Conservation (phyloP, 1,140 invertebrate genomes). For the Mizuhopecten yessoensis region DNA sequence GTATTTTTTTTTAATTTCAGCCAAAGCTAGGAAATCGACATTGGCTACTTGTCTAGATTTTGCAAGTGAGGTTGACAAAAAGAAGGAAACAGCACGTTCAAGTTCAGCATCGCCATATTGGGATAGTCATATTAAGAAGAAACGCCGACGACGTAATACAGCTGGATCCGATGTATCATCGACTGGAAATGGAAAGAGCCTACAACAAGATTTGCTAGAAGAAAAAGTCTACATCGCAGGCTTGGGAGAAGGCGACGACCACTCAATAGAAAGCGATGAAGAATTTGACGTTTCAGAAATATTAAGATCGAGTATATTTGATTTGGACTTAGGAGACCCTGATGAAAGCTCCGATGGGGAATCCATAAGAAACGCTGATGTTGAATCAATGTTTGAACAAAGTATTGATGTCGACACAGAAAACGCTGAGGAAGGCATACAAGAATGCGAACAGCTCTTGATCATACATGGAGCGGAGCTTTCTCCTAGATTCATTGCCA, state of each 20-base stretch:
- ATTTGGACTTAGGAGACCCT: not conserved
- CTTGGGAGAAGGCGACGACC: conserved; percentile 36
- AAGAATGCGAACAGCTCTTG: conserved; percentile 42
- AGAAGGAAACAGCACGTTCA: not conserved
- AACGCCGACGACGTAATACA: conserved; percentile 41
- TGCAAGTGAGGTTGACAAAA: not conserved
- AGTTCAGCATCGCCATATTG: not conserved
- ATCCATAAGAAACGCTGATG: not conserved
- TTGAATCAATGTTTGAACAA: conserved; percentile 26
- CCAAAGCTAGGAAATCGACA: not conserved
- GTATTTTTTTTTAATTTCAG: not conserved
- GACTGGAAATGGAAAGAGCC: not conserved
- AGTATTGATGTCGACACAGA: conserved; percentile 38
- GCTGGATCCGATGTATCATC: conserved; percentile 52
- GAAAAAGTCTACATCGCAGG: not conserved
- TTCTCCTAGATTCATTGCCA: conserved; percentile 48
- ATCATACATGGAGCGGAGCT: conserved; percentile 51
- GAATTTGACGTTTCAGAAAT: conserved; percentile 39
- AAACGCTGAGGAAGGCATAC: not conserved
- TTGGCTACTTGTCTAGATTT: not conserved
- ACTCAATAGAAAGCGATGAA: conserved; percentile 33
- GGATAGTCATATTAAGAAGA: conserved; percentile 20
- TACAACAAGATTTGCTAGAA: not conserved
- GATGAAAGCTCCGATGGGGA: not conserved
- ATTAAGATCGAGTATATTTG: conserved; percentile 11